Evolutionary conservation across 2,113 vertebrate genomes (phyloP).

Genomic region (Ranitomeya variabilis): DNA sequence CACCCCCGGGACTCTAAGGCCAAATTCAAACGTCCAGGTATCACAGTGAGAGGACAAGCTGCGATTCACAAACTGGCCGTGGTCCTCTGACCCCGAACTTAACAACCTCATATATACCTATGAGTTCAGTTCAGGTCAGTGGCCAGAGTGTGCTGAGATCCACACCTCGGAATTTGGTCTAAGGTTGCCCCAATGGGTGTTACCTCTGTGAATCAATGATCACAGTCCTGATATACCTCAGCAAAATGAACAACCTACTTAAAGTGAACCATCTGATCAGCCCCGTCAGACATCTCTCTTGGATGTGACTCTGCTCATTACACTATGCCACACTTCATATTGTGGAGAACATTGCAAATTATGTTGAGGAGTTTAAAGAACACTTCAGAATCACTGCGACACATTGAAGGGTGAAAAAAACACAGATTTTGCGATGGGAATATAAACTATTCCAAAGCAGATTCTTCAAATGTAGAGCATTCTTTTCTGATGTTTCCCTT

Average conservation of each 20-base stretch:
- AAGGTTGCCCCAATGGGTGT: neutral
- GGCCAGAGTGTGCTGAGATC: too few relatives aligned
- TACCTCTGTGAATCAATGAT: neutral
- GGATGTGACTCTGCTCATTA: neutral
- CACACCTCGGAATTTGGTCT: neutral
- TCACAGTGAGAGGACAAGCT: too few relatives aligned
- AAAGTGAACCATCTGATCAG: neutral
- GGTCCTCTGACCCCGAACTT: too few relatives aligned
- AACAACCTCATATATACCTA: too few relatives aligned
- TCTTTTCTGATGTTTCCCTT: neutral
- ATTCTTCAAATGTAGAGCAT: neutral
- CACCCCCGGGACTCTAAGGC: neutral
- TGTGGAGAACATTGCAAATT: constrained; percentile 14
- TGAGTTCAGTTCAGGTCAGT: too few relatives aligned
- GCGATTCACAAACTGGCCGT: too few relatives aligned
- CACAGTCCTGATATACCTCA: neutral
- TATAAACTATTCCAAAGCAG: neutral
- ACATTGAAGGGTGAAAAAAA: neutral
- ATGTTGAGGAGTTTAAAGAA: constrained; percentile 4
- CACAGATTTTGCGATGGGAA: neutral
- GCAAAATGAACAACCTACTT: neutral
- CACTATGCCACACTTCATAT: constrained; percentile 21
- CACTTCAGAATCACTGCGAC: constrained; percentile 14
- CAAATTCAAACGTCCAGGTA: too few relatives aligned
- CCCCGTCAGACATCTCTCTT: neutral